Conservation (phyloP, 2,888 invertebrate species). For the Pimpla rufipes region DNA sequence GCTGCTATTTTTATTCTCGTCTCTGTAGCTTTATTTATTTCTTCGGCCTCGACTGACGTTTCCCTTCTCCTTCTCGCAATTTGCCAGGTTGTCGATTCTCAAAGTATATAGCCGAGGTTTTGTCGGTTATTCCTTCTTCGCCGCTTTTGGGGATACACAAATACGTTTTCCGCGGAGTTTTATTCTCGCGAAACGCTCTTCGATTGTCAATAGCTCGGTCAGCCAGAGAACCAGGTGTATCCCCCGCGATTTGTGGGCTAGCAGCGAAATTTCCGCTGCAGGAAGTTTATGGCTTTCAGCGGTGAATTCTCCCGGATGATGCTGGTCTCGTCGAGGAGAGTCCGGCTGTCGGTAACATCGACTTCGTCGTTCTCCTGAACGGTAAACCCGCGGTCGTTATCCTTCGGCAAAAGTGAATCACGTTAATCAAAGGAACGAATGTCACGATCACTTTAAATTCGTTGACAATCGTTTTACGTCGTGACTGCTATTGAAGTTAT, state of each 20-base stretch:
- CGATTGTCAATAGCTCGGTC: not conserved
- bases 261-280: no score
- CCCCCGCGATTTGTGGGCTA: no score
- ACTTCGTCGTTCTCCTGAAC: no score
- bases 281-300: no score
- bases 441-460: not conserved
- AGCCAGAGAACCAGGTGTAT: no score
- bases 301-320: no score
- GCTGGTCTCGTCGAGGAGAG: no score
- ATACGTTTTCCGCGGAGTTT: not conserved
- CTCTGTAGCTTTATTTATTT: constrained; percentile 4
- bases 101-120: not conserved
- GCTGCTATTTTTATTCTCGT: not conserved
- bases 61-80: not conserved
- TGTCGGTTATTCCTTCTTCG: not conserved
- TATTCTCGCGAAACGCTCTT: not conserved
- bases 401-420: no score
- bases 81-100: not conserved
- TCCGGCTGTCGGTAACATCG: no score
- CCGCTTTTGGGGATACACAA: not conserved
- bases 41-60: not conserved
- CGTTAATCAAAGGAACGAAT: no score
- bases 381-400: no score
- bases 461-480: not conserved
- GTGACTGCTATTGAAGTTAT: not conserved